Base-by-base conservation (phyloP, 2,888 invertebrate genomes). In the Coenonympha glycerion region DNA sequence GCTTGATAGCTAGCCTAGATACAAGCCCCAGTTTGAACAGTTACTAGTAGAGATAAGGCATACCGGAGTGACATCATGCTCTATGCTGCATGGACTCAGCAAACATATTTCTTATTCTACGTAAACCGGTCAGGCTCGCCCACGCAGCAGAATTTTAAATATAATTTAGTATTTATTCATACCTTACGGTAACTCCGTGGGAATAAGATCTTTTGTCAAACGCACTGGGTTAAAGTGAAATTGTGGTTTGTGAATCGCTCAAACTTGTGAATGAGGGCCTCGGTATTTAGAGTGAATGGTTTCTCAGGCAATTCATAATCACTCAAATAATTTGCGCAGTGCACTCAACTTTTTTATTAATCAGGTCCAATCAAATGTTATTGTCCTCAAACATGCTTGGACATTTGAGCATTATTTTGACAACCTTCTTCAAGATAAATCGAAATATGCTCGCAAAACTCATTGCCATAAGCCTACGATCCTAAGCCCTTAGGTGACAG, bases 131-230 rank as follows among this genome's bases (percentile, higher is more conserved):
- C 37, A 16, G 28, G 4, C 33, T 45, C 39, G 28, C 41, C 40
- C 31, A 39, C 36, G 11, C 31, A 24, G 30, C 36, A 9, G 13
- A 18, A 36, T 19, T 45, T 45, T 53, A 48, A 46, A 53, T 51
- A 53, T 56, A n/a, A 55, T 52, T 52, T 50, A 26, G 36, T 44
- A 46, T 55, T 45, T 44, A 46, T 55, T 40, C 48, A 40, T 56
- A 56, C 48, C 54, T 56, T 59, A 61, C 61, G 59, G 64, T 64
- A 55, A 55, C 52, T 61, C 45, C 55, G 60, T 64, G 60, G 36
- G 62, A 64, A 59, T 58, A 24, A 47, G 60, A 52, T 46, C 57
- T 57, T 55, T 55, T 50, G 52, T 56, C 37, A 52, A 52, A 52
- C 49, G 50, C 42, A 56, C 52, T 59, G 51, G 60, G 56, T 55